Evolutionary conservation across 2,113 vertebrate species (phyloP).

Genomic region (Meriones unguiculatus): DNA sequence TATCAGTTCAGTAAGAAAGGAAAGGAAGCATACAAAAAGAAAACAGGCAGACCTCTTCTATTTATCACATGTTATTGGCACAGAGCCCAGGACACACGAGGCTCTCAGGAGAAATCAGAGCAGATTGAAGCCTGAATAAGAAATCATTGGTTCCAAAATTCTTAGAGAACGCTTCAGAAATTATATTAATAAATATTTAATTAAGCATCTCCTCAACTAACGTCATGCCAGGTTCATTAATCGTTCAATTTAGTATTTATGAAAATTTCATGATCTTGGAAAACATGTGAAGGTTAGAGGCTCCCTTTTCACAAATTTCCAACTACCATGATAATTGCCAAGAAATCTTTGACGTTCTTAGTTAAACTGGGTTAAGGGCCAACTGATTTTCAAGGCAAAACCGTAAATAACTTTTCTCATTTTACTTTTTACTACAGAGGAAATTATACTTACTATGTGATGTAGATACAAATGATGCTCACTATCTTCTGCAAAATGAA

Average conservation of each 20-base stretch:
- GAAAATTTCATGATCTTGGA: constrained; percentile 62
- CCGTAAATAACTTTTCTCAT: constrained; percentile 50
- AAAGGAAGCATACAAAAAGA: background rate
- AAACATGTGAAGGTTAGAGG: constrained; percentile 62
- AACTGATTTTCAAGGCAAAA: constrained; percentile 66
- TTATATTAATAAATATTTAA: constrained; percentile 67
- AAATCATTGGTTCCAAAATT: constrained; percentile 37
- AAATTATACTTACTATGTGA: constrained; percentile 41
- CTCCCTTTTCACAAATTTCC: constrained; percentile 47
- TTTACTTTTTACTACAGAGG: constrained; percentile 50
- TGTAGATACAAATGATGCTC: background rate
- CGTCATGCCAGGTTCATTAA: constrained; percentile 58
- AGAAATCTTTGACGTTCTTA: constrained; percentile 54
- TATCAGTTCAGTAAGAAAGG: constrained; percentile 47
- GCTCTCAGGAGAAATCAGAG: constrained; percentile 3
- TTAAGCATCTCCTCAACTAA: constrained; percentile 61
- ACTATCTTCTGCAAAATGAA: background rate
- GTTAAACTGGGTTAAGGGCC: constrained; percentile 53
- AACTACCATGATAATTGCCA: constrained; percentile 44
- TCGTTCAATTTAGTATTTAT: constrained; percentile 64
- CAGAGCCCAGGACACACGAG: background rate
- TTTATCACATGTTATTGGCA: background rate
- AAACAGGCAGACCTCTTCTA: background rate
- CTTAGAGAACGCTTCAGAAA: constrained; percentile 52
- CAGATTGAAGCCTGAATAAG: constrained; percentile 26